phyloP scores from a whole-genome alignment of 1,140 invertebrate genomes.

The Drosophila mauritiana region DNA sequence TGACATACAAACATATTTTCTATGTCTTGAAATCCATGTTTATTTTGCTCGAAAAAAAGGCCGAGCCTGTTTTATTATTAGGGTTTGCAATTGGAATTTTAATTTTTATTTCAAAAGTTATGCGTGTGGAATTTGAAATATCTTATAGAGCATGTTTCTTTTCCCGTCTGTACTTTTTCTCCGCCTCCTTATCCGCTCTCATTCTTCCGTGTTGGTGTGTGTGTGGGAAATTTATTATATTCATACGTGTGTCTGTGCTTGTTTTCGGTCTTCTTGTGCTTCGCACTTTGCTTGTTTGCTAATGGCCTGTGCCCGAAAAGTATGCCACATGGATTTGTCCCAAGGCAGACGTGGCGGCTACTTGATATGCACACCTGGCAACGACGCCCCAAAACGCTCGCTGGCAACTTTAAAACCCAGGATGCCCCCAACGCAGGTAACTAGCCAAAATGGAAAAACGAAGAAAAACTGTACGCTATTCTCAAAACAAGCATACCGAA shows the following conservation, averaged over 20 bases:
- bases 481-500: neutral
- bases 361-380: conserved; percentile 77
- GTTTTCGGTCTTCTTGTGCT: conserved; percentile 26
- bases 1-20: neutral
- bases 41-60: neutral
- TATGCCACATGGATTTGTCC: conserved; percentile 36
- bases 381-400: conserved; percentile 35
- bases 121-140: conserved; percentile 71
- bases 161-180: conserved; percentile 3
- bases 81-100: conserved; percentile 60
- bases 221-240: conserved; percentile 67
- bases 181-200: conserved; percentile 32
- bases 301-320: conserved; percentile 62
- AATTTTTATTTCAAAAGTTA: conserved; percentile 80
- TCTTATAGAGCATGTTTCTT: conserved; percentile 4
- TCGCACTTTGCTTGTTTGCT: conserved; percentile 42
- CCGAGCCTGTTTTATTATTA: conserved; percentile 66
- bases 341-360: conserved; percentile 57
- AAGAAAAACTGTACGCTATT: neutral
- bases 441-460: conserved; percentile 26
- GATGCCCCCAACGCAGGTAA: conserved; percentile 43
- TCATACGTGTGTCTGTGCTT: conserved; percentile 54
- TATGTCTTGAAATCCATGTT: no score
- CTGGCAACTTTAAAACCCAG: conserved; percentile 53
- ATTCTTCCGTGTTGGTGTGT: conserved; percentile 32